These are phyloP conservation scores for Lacanobia wlatinum DNA, from an alignment of 2,888 invertebrate genomes.

Conservation along the genomic window DNA sequence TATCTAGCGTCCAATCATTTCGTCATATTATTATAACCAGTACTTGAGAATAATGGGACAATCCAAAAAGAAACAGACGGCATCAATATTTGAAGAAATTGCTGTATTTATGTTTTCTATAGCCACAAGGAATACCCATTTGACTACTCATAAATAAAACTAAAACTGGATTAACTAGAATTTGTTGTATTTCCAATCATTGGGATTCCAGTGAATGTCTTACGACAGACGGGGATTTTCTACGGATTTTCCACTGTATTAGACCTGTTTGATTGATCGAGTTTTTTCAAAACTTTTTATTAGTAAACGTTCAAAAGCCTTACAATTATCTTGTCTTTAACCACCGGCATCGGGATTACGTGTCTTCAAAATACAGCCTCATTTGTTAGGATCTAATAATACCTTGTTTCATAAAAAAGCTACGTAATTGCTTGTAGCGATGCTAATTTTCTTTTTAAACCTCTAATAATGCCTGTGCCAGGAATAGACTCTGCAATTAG, in stretches of 20 bases:
- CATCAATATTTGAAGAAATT: conserved; percentile 9
- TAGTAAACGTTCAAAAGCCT: neutral
- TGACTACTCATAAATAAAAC: conserved; percentile 27
- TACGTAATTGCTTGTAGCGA: conserved; percentile 29
- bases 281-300: neutral
- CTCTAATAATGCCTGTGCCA: conserved; percentile 51
- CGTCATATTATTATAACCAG: conserved; percentile 29
- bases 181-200: conserved; percentile 32
- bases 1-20: conserved; percentile 36
- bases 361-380: conserved; percentile 37
- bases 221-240: conserved; percentile 48
- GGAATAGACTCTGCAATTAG: conserved; percentile 55
- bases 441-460: conserved; percentile 57
- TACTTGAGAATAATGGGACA: conserved; percentile 14
- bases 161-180: conserved; percentile 52
- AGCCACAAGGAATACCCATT: conserved; percentile 22
- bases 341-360: conserved; percentile 13
- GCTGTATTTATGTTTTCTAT: neutral
- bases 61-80: neutral
- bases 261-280: conserved; percentile 17
- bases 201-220: conserved; percentile 30
- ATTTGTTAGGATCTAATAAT: conserved; percentile 49
- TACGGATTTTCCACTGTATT: conserved; percentile 44
- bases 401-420: conserved; percentile 49
- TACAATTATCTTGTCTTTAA: conserved; percentile 21